Evolutionary conservation across 1,140 invertebrate genomes (phyloP), one percentile per base, ranked within the genome.

Genomic region (Xylocopa sonorina): DNA sequence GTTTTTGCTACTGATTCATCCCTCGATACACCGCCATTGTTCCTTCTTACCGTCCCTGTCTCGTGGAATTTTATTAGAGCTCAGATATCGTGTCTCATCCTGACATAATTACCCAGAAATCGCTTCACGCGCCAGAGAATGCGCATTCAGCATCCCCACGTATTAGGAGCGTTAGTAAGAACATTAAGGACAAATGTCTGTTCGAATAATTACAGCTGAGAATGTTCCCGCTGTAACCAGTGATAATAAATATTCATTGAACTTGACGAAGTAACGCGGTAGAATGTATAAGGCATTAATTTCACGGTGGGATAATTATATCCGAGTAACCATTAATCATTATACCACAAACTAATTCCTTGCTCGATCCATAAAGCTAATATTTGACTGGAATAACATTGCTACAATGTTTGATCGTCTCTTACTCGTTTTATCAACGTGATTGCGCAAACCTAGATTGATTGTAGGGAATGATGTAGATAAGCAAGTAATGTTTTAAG

Each of bases 1-100:
- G 80, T 87, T 89, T 84, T 81, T 81, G 62, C 67, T 27, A 63
- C 69, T 72, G 79, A 87, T 81, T 87, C 82, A 86, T 79, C 63
- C 71, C 72, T 67, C 57, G 6, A 29, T 34, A 55, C 78, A 55
- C 32, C n/a, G 24, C 50, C 62, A 50, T 69, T 77, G 75, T 75
- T 79, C 29, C 64, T 12, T 78, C 66, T 75, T 29, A 12, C 38
- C 18, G 12, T 43, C 63, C 55, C n/a, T 9, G 38, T 21, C 34
- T 58, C 41, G 14, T 34, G 0, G 21, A 46, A 57, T 72, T 50
- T 63, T 55, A 63, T 73, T 50, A 78, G 3, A 43, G 14, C 18
- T 46, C n/a, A 21, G 64, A 67, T 14, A 32, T 73, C 51, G 60
- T 43, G 34, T 71, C 32, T 73, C n/a, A 48, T 62, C 57, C 32